Evolutionary conservation across 2,113 vertebrate genomes (phyloP), one percentile per base, ranked within the genome.

Genomic region (Heliornis fulica): DNA sequence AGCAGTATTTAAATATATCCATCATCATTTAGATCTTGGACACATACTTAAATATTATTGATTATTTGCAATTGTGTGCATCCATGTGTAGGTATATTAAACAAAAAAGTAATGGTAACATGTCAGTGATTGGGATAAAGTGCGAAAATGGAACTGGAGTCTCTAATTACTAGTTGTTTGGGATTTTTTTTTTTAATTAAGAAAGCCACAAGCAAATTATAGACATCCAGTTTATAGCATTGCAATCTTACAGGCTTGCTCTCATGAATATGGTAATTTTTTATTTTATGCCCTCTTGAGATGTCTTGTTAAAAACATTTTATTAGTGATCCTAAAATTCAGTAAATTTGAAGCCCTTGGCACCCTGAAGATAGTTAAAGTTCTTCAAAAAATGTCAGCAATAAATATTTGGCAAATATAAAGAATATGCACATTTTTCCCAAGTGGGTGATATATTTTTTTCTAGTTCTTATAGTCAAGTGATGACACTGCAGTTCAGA

Each of bases 261-360:
- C 97, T 98, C 98, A 98, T 98, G 98, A 98, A 98, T 98, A 98
- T 98, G 98, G 97, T 98, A 98, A 98, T 98, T 98, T 98, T 97
- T 98, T 97, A 98, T 98, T 98, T 98, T 98, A 98, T 97, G 97
- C 79, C 97, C 98, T 98, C 98, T 98, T 97, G 97, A 98, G 98
- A 98, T 98, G 97, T 98, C 98, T 98, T 98, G 97, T 98, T 98
- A 98, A 98, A 98, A 98, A 98, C 97, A 98, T 98, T 98, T 98
- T 98, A 98, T 98, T 97, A 98, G 97, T 87, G 94, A 98, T 98
- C 97, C 98, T 98, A 98, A 98, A 98, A 98, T 98, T 98, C 98
- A 97, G 97, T 98, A 98, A 97, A 98, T 98, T 98, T 98, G 97
- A 98, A 97, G 96, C 96, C 97, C 97, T 96, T 97, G 97, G 97